These are phyloP conservation scores for Leuciscus idus DNA, from an alignment of 2,113 vertebrate species.

Conservation along the genomic window DNA sequence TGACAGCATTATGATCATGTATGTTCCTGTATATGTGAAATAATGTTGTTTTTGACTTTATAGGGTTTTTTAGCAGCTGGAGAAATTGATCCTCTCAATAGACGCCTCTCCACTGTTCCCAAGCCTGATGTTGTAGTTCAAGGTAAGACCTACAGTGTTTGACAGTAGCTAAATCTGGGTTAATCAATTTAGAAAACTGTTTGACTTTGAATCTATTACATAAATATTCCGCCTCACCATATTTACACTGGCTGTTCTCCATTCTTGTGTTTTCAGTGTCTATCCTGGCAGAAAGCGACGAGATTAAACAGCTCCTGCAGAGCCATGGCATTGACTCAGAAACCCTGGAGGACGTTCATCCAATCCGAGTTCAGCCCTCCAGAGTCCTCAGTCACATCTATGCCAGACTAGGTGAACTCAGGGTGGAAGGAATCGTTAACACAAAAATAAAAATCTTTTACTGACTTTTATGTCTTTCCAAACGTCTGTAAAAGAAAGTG, in stretches of 20 bases:
- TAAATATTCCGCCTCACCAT: not conserved
- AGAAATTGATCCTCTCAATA: slow-evolving; percentile 94
- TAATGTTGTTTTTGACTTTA: slow-evolving; percentile 14
- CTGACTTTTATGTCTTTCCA: not conserved
- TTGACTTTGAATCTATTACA: slow-evolving; percentile 9
- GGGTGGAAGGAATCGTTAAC: not conserved
- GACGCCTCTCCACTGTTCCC: slow-evolving; percentile 88
- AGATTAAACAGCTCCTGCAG: slow-evolving; percentile 84
- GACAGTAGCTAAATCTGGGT: not conserved
- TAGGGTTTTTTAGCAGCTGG: slow-evolving; percentile 95
- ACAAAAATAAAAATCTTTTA: not conserved
- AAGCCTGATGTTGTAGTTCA: slow-evolving; percentile 96
- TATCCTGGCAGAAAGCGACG: slow-evolving; percentile 89
- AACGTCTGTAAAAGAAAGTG: not conserved
- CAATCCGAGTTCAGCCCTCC: slow-evolving; percentile 93
- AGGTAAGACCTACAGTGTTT: slow-evolving; percentile 74
- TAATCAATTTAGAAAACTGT: not conserved
- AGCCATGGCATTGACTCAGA: slow-evolving; percentile 85
- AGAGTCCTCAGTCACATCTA: slow-evolving; percentile 97
- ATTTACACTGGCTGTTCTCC: not conserved
- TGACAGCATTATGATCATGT: too few relatives aligned
- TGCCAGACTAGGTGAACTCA: slow-evolving; percentile 86
- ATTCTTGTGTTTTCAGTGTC: slow-evolving; percentile 77
- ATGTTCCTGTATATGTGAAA: not conserved
- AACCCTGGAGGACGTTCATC: slow-evolving; percentile 85